Evolutionary conservation across 2,113 vertebrate species (phyloP).

Genomic region (Ptychochromis oligacanthus): DNA sequence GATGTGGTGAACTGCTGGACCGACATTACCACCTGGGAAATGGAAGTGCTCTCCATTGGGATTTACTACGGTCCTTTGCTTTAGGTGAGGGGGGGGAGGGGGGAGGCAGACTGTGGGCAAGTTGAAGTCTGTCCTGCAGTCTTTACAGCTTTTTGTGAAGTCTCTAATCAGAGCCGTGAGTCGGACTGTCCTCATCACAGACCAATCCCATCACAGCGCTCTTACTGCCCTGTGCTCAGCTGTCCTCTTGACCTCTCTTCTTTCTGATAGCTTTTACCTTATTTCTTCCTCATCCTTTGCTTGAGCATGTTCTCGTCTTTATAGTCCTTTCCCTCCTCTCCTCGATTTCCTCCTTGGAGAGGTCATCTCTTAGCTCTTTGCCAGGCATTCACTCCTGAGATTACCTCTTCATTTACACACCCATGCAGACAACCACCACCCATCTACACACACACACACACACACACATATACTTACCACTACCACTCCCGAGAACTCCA

Average conservation of each 20-base stretch:
- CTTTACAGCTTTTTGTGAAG: constrained; percentile 41
- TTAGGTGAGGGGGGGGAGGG: constrained; percentile 11
- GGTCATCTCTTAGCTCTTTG: constrained; percentile 63
- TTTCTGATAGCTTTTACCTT: constrained; percentile 52
- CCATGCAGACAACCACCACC: constrained; percentile 40
- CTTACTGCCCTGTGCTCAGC: constrained; percentile 29
- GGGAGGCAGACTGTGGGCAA: neutral
- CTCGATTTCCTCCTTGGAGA: constrained; percentile 60
- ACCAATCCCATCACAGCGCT: constrained; percentile 47
- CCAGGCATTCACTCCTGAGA: constrained; percentile 70
- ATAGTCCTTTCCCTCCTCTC: constrained; percentile 42
- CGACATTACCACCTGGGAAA: neutral
- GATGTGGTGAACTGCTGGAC: neutral
- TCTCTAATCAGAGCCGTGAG: constrained; percentile 45
- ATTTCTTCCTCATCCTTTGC: constrained; percentile 31
- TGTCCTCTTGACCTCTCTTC: constrained; percentile 52
- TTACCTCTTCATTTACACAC: constrained; percentile 70
- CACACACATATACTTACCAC: constrained; percentile 5
- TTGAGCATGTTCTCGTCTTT: constrained; percentile 32
- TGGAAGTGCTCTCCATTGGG: constrained; percentile 21
- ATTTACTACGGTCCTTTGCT: constrained; percentile 46
- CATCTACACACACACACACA: constrained; percentile 19
- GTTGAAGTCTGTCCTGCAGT: constrained; percentile 33
- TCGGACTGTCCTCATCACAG: constrained; percentile 46
- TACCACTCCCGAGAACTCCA: constrained; percentile 24